Base-by-base conservation (phyloP, 2,113 vertebrate genomes). In the Anoura caudifer region DNA sequence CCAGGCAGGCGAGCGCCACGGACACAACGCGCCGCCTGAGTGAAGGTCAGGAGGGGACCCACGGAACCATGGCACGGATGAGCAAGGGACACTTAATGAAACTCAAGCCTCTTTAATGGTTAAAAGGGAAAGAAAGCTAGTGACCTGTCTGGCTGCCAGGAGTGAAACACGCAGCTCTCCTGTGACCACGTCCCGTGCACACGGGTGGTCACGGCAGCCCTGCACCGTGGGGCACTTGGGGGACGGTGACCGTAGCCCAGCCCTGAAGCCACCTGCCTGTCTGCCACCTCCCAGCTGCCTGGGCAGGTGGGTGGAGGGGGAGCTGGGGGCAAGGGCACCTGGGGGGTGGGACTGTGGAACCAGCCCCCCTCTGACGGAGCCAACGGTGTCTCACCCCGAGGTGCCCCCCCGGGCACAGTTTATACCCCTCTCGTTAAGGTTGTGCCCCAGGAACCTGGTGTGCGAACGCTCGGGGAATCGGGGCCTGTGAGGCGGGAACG, bases 21-120 rank as follows among this genome's bases (percentile, higher is more conserved):
- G 19, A 47, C 3, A 36, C 6, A 2, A 12, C 0, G 0, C 1
- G 1, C 28, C 17, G 4, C 2, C 19, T 16, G 3, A 4, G n/a
- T 5, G 59, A 17, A 26, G 36, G 4, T 5, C 43, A 41, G 33
- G 31, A 9, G 24, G 36, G 50, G 33, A 36, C n/a, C 70, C 36
- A 19, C 2, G 4, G 2, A 24, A 4, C 11, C n/a, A 3, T 2
- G 24, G 11, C 5, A 14, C 3, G 17, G 63, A 31, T 0, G 13
- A 65, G 15, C 16, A 50, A 6, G 36, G 47, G 45, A 10, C 3
- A 52, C 10, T 19, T 17, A 15, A 11, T 16, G 5, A 86, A 31
- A 41, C 4, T 19, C 45, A 38, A 52, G 36, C 14, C 33, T 47
- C 54, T 7, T 38, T 20, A 20, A 0, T 5, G 41, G 36, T 38